Conservation (phyloP, 2,888 invertebrate species). For the Drosophila lutescens region DNA sequence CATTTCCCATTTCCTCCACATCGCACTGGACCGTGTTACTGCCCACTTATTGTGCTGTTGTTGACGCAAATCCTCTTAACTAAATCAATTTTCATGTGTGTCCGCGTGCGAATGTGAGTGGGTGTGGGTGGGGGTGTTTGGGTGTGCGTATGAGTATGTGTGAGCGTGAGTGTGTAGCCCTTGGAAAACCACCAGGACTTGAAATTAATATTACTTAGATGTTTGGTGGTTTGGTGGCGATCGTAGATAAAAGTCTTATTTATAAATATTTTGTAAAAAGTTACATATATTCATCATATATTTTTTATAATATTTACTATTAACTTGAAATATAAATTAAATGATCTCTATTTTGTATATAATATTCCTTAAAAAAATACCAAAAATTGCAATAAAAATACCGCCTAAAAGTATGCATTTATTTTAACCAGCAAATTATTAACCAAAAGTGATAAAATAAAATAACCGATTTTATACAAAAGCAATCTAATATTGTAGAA, state of each 20-base stretch:
- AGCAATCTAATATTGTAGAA: not conserved
- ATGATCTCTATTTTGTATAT: too few relatives aligned
- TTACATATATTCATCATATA: too few relatives aligned
- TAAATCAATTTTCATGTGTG: constrained; percentile 79
- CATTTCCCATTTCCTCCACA: constrained; percentile 12
- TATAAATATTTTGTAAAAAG: not conserved
- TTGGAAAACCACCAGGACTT: constrained; percentile 39
- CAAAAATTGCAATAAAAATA: not conserved
- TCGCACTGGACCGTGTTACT: constrained; percentile 60
- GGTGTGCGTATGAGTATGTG: not conserved
- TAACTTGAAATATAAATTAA: too few relatives aligned
- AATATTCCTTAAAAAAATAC: too few relatives aligned
- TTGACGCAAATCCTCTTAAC: constrained; percentile 80
- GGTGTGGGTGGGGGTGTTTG: not conserved
- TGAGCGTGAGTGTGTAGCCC: constrained; percentile 29
- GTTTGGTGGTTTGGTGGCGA: not conserved
- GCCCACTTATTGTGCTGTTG: constrained; percentile 78
- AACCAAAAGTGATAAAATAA: not conserved
- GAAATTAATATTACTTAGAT: constrained; percentile 53
- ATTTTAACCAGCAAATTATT: not conserved
- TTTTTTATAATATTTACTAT: too few relatives aligned
- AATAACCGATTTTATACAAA: not conserved
- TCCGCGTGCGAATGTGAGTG: constrained; percentile 47
- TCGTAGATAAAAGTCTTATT: too few relatives aligned
- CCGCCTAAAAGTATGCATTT: constrained; percentile 2